These are phyloP conservation scores for Eristalis arbustorum DNA, from an alignment of 2,888 invertebrate genomes.

Conservation along the genomic window DNA sequence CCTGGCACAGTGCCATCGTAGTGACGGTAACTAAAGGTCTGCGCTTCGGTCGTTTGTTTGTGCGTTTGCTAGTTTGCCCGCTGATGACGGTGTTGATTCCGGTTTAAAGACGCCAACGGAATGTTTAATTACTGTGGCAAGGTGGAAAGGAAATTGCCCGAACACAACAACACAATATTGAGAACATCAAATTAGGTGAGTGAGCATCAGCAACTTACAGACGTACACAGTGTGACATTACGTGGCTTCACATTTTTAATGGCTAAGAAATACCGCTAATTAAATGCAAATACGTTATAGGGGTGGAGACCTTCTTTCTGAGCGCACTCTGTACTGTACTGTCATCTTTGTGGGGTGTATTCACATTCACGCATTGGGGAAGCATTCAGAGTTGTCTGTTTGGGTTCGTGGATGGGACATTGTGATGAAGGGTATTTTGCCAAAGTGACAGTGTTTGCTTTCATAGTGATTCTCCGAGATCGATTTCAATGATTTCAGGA, in stretches of 20 bases:
- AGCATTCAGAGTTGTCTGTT: background rate
- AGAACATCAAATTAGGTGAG: conserved; percentile 26
- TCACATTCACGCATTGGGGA: background rate
- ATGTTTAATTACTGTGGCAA: conserved; percentile 24
- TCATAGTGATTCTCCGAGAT: too few relatives aligned
- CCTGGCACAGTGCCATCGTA: conserved; percentile 5
- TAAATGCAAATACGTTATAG: conserved; percentile 27
- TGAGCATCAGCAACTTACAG: background rate
- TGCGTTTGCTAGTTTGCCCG: background rate
- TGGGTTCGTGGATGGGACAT: background rate
- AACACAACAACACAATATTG: background rate
- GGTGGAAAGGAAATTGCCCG: conserved; percentile 23
- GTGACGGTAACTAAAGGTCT: background rate
- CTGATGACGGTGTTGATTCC: conserved; percentile 19
- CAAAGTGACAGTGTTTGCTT: too few relatives aligned
- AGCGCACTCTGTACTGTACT: background rate
- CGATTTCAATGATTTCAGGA: too few relatives aligned
- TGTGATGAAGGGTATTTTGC: too few relatives aligned
- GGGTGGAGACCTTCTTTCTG: background rate
- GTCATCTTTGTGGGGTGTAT: background rate
- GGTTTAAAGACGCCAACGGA: conserved; percentile 27
- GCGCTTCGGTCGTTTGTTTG: background rate
- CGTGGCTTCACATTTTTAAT: background rate
- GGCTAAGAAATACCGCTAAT: conserved; percentile 11
- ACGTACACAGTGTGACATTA: background rate